These are phyloP conservation scores for Frieseomelitta varia DNA, from an alignment of 1,140 invertebrate genomes.

Conservation along the genomic window DNA sequence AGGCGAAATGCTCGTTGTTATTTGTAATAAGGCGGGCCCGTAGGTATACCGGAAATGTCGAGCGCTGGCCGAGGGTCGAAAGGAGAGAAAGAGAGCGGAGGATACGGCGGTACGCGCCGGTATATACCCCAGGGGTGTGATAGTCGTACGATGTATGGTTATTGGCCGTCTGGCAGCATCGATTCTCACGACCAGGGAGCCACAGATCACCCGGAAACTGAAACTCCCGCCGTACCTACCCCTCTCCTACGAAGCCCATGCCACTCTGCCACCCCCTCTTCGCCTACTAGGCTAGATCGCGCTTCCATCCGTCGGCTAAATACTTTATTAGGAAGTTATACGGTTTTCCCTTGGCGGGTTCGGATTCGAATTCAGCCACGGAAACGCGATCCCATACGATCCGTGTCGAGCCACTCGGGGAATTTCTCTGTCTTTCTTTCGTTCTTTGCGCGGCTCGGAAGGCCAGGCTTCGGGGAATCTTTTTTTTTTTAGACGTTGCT, in stretches of 20 bases:
- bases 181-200: constrained; percentile 80
- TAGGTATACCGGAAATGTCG: background rate
- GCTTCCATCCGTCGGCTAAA: constrained; percentile 74
- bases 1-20: constrained; percentile 31
- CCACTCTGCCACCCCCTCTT: background rate
- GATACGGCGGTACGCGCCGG: constrained; percentile 49
- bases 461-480: background rate
- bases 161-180: constrained; percentile 80
- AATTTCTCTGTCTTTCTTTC: background rate
- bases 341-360: constrained; percentile 61
- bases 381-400: constrained; percentile 44
- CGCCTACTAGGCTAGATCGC: constrained; percentile 20
- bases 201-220: constrained; percentile 80
- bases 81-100: constrained; percentile 33
- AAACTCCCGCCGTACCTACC: constrained; percentile 71
- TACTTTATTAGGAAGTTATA: constrained; percentile 77
- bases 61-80: background rate
- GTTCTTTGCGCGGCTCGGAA: background rate
- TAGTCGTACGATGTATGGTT: constrained; percentile 80
- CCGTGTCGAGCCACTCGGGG: background rate
- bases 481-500: too few species aligned
- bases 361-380: constrained; percentile 49
- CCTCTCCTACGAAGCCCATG: too few species aligned
- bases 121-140: constrained; percentile 79
- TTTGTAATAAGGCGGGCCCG: constrained; percentile 74